Evolutionary conservation across 92 coral and sea anemone genomes (phyloP).

Genomic region (Bergia puertoricense): DNA sequence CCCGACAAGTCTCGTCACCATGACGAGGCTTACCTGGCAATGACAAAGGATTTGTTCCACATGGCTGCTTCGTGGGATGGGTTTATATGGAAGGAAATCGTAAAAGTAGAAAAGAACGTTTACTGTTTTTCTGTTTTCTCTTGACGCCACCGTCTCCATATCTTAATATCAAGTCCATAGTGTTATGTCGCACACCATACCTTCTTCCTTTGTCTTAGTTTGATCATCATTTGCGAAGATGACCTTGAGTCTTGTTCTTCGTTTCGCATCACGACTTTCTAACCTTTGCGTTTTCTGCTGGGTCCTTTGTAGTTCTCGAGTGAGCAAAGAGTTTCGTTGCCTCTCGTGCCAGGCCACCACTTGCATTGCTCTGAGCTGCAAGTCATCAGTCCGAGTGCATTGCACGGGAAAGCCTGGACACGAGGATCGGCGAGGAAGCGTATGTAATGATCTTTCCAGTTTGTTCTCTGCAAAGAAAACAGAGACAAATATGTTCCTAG

Average conservation of each 20-base stretch:
- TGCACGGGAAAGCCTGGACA: neutral
- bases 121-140: no score
- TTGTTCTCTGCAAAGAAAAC: constrained; percentile 7
- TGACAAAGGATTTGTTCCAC: no score
- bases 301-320: neutral
- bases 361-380: constrained; percentile 13
- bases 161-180: neutral
- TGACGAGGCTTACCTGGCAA: no score
- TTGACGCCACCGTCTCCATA: no score
- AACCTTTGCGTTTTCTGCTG: neutral
- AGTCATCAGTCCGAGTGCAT: neutral
- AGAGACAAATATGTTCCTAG: neutral
- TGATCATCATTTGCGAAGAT: neutral
- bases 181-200: neutral
- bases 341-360: constrained; percentile 34
- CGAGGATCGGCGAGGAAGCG: constrained; percentile 37
- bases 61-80: no score
- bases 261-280: neutral
- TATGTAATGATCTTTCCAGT: neutral
- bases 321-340: neutral
- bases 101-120: no score
- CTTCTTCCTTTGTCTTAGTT: neutral
- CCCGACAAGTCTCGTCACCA: no score
- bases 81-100: no score
- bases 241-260: neutral